These are phyloP conservation scores for Acanthosepion lycidas DNA, from an alignment of 2,888 invertebrate species.

Conservation along the genomic window DNA sequence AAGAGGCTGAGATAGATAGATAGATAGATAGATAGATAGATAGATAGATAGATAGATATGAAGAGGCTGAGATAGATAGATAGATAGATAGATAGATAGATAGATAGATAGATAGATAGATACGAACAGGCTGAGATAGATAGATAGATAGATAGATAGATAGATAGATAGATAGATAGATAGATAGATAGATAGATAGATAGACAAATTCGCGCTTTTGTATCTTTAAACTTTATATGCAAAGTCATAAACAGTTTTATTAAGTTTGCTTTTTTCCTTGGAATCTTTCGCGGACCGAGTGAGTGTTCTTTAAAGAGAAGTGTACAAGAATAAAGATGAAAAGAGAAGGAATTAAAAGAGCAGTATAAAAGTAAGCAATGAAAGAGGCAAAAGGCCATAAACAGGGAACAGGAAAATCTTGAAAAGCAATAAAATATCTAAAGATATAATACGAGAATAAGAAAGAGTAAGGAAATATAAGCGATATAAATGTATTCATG, in stretches of 20 bases:
- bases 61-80: background rate
- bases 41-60: background rate
- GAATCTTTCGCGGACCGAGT: background rate
- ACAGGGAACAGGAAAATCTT: constrained; percentile 44
- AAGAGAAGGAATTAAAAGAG: constrained; percentile 46
- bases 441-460: background rate
- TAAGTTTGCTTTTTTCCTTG: background rate
- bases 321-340: constrained; percentile 11
- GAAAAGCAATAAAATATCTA: constrained; percentile 41
- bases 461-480: background rate
- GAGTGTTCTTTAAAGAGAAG: background rate
- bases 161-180: background rate
- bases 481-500: background rate
- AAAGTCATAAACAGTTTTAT: background rate
- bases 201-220: background rate
- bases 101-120: background rate
- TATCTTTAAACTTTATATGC: background rate
- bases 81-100: background rate
- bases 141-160: background rate
- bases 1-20: too few species aligned
- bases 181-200: background rate
- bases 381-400: constrained; percentile 10
- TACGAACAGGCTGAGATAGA: too few species aligned
- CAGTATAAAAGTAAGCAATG: constrained; percentile 49
- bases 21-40: background rate